Evolutionary conservation across 2,113 vertebrate species (phyloP).

Genomic region (Platichthys stellatus): DNA sequence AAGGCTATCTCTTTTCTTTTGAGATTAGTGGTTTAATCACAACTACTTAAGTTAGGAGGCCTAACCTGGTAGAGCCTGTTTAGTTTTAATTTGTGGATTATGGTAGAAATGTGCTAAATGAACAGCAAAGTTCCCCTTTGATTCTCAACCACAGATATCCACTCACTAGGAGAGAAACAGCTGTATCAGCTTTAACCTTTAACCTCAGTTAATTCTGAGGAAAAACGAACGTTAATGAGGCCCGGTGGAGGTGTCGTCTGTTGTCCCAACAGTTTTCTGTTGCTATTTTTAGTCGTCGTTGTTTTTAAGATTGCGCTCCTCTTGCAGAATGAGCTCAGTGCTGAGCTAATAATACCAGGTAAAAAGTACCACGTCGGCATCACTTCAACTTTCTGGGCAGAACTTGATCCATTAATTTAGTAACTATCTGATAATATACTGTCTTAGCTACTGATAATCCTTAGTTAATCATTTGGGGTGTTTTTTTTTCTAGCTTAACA

Average conservation of each 20-base stretch:
- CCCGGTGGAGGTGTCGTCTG: background rate
- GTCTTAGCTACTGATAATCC: accelerated
- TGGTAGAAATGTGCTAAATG: background rate
- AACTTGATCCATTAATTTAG: background rate
- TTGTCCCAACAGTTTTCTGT: background rate
- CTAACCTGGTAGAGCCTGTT: background rate
- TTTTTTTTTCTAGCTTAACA: background rate
- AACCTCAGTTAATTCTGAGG: background rate
- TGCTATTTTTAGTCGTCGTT: background rate
- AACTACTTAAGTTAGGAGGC: background rate
- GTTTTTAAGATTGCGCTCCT: conserved; percentile 18
- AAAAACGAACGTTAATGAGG: background rate
- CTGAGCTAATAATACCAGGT: background rate
- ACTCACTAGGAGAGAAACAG: background rate
- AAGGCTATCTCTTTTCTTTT: background rate
- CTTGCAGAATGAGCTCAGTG: conserved; percentile 16
- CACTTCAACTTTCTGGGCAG: background rate
- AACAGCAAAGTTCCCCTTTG: background rate
- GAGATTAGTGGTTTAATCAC: background rate
- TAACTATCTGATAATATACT: background rate
- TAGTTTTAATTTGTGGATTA: background rate
- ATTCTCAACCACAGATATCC: background rate
- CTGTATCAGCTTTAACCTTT: background rate
- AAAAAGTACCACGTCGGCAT: background rate
- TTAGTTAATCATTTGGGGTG: background rate